Conservation (phyloP, 2,113 vertebrate species). For the Gymnarchus niloticus region DNA sequence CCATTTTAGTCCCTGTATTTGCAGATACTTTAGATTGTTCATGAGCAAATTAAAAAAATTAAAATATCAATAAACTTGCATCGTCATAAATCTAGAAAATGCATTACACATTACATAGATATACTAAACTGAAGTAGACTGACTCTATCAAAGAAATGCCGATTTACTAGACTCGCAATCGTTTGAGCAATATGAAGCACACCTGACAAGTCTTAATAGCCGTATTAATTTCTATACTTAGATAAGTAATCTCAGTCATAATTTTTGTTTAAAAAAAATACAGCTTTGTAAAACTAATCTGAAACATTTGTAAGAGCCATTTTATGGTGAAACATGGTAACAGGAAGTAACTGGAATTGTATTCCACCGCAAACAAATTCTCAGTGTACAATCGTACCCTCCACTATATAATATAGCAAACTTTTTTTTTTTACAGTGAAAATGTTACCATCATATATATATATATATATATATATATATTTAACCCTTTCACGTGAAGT, state of each 20-base stretch:
- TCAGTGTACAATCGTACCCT: too few species aligned
- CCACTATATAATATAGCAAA: too few species aligned
- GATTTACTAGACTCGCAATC: not conserved
- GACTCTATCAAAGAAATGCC: not conserved
- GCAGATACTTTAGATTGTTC: not conserved
- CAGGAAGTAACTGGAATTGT: too few species aligned
- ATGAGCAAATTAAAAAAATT: not conserved
- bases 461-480: too few species aligned
- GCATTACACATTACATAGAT: constrained; percentile 1
- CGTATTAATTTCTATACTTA: not conserved
- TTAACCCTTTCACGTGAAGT: too few species aligned
- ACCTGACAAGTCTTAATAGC: not conserved
- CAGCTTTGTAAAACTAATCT: not conserved
- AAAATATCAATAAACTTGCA: not conserved
- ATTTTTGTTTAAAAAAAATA: not conserved
- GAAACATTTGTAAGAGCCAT: not conserved
- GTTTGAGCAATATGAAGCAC: not conserved
- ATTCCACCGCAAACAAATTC: too few species aligned
- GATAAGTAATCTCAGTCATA: not conserved
- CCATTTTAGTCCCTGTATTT: not conserved
- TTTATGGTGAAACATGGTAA: not conserved
- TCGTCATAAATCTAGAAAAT: not conserved
- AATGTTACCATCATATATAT: not conserved
- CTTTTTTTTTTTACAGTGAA: not conserved
- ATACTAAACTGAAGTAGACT: not conserved